Conservation (phyloP, 2,888 invertebrate genomes). For the Pasiphila rectangulata region DNA sequence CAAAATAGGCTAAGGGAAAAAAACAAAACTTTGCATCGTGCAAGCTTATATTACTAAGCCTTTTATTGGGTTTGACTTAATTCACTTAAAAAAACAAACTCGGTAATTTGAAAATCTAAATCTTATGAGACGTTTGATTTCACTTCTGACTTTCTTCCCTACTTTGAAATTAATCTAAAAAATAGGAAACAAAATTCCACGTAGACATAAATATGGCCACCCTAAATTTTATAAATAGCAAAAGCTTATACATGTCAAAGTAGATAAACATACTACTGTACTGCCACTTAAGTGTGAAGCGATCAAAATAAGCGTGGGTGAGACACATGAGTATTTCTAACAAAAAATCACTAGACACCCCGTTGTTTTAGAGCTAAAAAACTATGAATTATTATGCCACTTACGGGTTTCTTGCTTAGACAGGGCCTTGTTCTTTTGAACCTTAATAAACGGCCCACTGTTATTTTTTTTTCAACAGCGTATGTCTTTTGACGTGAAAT, state of each 20-base stretch:
- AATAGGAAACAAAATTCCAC: no score
- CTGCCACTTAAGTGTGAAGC: conserved; percentile 76
- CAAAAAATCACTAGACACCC: conserved; percentile 73
- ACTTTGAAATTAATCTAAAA: neutral
- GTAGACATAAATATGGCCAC: no score
- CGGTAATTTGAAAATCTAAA: no score
- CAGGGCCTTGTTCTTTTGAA: conserved; percentile 63
- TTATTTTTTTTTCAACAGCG: conserved; percentile 6
- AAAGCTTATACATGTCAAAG: no score
- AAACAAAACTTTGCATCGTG: no score
- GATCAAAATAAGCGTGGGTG: conserved; percentile 66
- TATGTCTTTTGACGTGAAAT: neutral
- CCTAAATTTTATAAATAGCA: conserved; percentile 56
- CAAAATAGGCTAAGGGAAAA: no score
- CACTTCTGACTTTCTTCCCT: no score
- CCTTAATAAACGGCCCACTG: conserved; percentile 52
- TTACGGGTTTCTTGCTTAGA: conserved; percentile 67
- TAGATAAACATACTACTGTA: conserved; percentile 65
- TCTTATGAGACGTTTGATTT: no score
- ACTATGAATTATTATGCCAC: conserved; percentile 76
- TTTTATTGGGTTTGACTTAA: no score
- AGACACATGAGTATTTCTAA: conserved; percentile 62
- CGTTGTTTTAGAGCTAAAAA: conserved; percentile 74
- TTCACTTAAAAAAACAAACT: no score
- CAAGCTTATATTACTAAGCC: no score